These are phyloP conservation scores for Oscheius sp. DNA, from an alignment of 2,888 invertebrate genomes.

Conservation along the genomic window DNA sequence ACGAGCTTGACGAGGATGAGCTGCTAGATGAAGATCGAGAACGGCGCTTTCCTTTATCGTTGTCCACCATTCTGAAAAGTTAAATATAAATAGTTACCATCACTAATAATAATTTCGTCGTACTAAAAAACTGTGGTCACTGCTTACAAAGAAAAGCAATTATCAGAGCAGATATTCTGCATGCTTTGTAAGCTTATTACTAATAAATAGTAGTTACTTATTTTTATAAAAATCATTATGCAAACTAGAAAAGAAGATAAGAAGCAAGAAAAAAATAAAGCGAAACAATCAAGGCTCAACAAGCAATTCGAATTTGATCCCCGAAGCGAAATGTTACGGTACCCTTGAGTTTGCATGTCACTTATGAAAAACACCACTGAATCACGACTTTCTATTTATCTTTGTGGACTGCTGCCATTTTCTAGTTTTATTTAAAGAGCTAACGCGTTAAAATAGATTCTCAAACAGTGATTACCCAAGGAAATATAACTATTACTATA, in stretches of 20 bases:
- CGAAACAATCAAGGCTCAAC: background rate
- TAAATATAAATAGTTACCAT: background rate
- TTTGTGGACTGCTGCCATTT: too few relatives aligned
- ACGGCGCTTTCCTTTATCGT: constrained; percentile 8
- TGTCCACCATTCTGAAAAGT: constrained; percentile 18
- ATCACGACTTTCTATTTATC: constrained; percentile 4
- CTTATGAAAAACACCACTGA: background rate
- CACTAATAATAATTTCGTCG: too few relatives aligned
- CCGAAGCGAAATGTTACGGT: background rate
- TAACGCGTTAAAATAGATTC: too few relatives aligned
- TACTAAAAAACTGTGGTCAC: too few relatives aligned
- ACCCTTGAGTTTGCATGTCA: background rate
- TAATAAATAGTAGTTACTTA: background rate
- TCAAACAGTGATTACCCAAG: too few relatives aligned
- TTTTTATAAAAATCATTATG: too few relatives aligned
- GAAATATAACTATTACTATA: too few relatives aligned
- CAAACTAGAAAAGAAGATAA: background rate
- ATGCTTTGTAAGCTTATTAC: background rate
- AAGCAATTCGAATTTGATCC: background rate
- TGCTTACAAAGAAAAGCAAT: background rate
- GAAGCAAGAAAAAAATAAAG: background rate
- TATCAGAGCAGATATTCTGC: too few relatives aligned
- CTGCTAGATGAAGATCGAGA: constrained; percentile 28
- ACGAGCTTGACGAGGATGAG: constrained; percentile 25
- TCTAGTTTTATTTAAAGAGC: too few relatives aligned